These are phyloP conservation scores for Bergia sp. DNA, from an alignment of 92 coral and sea anemone genomes.

Conservation along the genomic window DNA sequence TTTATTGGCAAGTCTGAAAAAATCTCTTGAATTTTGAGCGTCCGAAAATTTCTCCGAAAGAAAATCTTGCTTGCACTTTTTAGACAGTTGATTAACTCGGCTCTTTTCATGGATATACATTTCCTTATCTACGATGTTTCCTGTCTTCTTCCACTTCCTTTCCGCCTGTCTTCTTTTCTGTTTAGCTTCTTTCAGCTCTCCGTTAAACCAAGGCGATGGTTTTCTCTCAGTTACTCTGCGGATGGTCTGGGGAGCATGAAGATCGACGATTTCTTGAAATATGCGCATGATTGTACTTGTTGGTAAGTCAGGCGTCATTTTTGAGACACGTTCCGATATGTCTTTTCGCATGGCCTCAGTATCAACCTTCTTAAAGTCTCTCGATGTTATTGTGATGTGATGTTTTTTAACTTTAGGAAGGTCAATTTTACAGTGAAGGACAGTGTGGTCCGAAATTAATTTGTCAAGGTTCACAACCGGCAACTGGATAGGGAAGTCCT, in stretches of 20 bases:
- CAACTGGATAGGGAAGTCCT: conserved; percentile 21
- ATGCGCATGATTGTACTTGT: neutral
- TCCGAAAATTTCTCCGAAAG: conserved; percentile 8
- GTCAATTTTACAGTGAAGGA: conserved; percentile 8
- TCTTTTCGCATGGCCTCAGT: conserved; percentile 3
- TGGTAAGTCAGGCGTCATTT: neutral
- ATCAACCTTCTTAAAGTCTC: neutral
- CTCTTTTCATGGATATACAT: neutral
- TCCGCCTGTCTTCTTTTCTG: conserved; percentile 18
- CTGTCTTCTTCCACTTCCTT: conserved; percentile 14
- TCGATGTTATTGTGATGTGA: neutral
- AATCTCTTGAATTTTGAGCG: conserved; percentile 22
- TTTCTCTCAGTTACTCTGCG: conserved; percentile 13
- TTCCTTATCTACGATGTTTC: conserved; percentile 16
- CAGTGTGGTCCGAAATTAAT: conserved; percentile 18
- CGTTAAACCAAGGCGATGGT: conserved; percentile 20
- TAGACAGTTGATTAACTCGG: neutral
- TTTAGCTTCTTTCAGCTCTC: conserved; percentile 11
- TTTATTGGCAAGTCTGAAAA: conserved; percentile 13
- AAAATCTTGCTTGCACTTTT: neutral
- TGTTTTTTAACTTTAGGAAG: neutral
- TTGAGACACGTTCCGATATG: neutral
- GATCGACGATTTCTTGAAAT: neutral
- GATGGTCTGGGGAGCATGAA: neutral
- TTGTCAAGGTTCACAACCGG: neutral